Conservation (phyloP, 1,140 invertebrate genomes). For the Plutomurus gul region DNA sequence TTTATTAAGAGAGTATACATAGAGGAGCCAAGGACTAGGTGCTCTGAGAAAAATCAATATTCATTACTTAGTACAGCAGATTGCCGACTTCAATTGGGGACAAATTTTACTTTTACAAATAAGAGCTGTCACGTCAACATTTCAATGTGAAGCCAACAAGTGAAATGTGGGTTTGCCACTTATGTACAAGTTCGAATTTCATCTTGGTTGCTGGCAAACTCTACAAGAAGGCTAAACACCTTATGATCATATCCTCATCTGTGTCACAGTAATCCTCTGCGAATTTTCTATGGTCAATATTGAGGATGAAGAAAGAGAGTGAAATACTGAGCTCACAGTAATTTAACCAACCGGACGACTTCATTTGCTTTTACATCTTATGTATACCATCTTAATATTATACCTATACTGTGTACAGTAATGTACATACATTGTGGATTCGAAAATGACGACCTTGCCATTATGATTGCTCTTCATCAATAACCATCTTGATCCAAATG, state of each 20-base stretch:
- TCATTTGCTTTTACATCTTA: background rate
- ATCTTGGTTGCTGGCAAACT: too few relatives aligned
- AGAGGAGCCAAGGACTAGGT: too few relatives aligned
- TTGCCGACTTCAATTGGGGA: constrained; percentile 7
- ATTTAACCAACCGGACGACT: constrained; percentile 11
- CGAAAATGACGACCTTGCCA: constrained; percentile 22
- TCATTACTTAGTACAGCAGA: too few relatives aligned
- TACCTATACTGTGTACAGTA: too few relatives aligned
- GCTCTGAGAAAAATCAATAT: too few relatives aligned
- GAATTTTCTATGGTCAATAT: background rate
- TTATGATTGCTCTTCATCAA: constrained; percentile 6
- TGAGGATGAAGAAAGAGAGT: constrained; percentile 21
- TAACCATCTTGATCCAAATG: background rate
- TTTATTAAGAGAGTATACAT: too few relatives aligned
- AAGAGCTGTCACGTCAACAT: constrained; percentile 11
- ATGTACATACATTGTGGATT: too few relatives aligned
- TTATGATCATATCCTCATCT: background rate
- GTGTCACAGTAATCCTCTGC: background rate
- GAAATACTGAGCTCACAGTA: background rate
- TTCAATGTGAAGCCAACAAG: background rate
- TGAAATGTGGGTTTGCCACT: constrained; percentile 16
- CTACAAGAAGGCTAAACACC: too few relatives aligned
- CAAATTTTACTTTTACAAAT: constrained; percentile 28
- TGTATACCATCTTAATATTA: background rate
- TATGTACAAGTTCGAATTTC: too few relatives aligned